These are phyloP conservation scores for Calephelis nemesis DNA, from an alignment of 1,140 invertebrate species.

Conservation along the genomic window DNA sequence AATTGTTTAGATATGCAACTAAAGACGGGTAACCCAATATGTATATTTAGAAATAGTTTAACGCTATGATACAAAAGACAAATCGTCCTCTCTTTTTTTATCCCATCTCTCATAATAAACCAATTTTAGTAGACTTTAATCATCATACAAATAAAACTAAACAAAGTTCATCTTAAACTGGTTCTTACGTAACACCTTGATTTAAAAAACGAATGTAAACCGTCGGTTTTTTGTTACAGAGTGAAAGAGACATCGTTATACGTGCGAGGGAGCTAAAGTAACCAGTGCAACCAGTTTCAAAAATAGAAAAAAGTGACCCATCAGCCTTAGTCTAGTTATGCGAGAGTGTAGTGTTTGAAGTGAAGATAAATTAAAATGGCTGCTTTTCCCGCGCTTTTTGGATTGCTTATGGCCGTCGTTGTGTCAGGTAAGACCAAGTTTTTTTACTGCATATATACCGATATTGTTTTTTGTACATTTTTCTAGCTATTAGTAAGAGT, in stretches of 20 bases:
- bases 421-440: slow-evolving; percentile 48
- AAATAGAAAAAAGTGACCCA: slow-evolving; percentile 43
- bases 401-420: slow-evolving; percentile 46
- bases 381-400: slow-evolving; percentile 60
- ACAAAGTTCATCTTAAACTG: slow-evolving; percentile 9
- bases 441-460: neutral
- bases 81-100: slow-evolving; percentile 13
- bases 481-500: no score
- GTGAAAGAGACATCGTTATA: slow-evolving; percentile 39
- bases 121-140: slow-evolving; percentile 15
- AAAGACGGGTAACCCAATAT: neutral
- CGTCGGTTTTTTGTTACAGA: slow-evolving; percentile 58
- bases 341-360: slow-evolving; percentile 49
- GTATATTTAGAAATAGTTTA: slow-evolving; percentile 3
- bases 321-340: slow-evolving; percentile 56
- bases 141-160: slow-evolving; percentile 13
- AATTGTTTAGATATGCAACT: neutral
- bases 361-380: slow-evolving; percentile 56
- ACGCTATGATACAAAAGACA: slow-evolving; percentile 10
- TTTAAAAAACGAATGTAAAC: slow-evolving; percentile 27
- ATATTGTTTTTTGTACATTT: no score
- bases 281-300: slow-evolving; percentile 48
- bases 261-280: slow-evolving; percentile 42
- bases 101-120: slow-evolving; percentile 6
- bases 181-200: slow-evolving; percentile 32